Evolutionary conservation across 2,113 vertebrate genomes (phyloP), one percentile per base, ranked within the genome.

Genomic region (Papio anubis): DNA sequence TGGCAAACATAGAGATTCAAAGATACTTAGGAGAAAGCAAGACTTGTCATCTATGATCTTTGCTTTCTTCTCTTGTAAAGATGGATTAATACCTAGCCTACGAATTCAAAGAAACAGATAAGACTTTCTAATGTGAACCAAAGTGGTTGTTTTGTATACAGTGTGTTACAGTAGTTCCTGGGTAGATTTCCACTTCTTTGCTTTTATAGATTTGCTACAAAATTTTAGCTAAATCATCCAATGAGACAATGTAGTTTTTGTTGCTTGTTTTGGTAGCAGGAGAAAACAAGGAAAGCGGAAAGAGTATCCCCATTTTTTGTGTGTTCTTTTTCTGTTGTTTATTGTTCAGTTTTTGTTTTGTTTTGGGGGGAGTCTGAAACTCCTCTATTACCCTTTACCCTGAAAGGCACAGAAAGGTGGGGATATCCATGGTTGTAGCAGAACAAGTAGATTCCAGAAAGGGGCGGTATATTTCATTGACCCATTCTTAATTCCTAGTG

Each of bases 301-400:
- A 32, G 0, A 14, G 32, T 1, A 13, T 0, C 21, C 1, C 3
- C n/a, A 5, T 40, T 4, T 11, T n/a, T 66, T 79, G 12, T 64
- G 21, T 57, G 45, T 48, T 78, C 23, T 50, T 57, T 82, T 35
- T 85, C 20, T 25, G 52, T 85, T 21, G 12, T 82, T 78, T 66
- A 1, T 79, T 57, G 5, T 48, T 55, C 10, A 12, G 18, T 52
- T 80, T 55, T 11, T 68, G 35, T 55, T 59, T 85, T 81, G 6
- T 45, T 30, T 48, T 30, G 3, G 32, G 3, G n/a, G 6, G 2
- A 6, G 2, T 80, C 27, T 76, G 43, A 76, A 86, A 81, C 18
- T 40, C 3, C 16, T 90, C 13, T 66, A 8, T 32, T 84, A 25
- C 21, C 3, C 1, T 32, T 50, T n/a, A 0, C 14, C 17, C 14